A percentile compares a stretch with the other conserved stretches of the same genome.
These are phyloP conservation scores for Bimastos eiseni DNA, from an alignment of 2,888 invertebrate species.

Conservation along the genomic window DNA sequence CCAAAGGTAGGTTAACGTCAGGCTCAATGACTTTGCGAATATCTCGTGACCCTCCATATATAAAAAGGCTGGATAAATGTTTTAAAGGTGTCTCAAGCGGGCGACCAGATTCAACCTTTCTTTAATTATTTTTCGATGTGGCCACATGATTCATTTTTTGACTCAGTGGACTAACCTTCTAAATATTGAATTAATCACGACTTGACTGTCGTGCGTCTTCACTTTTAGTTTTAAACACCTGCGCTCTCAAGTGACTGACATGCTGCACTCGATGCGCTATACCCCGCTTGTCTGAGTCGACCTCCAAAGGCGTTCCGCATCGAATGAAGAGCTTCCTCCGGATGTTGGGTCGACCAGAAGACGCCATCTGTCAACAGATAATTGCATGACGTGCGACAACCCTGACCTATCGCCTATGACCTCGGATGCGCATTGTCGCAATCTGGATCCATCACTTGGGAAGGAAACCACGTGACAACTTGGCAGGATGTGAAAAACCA, in stretches of 20 bases:
- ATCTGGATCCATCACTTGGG: neutral
- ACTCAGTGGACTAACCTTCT: too few species aligned
- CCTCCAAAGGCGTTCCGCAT: neutral
- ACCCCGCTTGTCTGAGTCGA: too few species aligned
- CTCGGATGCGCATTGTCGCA: neutral
- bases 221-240: neutral
- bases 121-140: neutral
- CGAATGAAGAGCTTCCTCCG: neutral
- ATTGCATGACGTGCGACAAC: neutral
- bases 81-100: too few species aligned
- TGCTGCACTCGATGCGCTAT: too few species aligned
- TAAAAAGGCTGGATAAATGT: too few species aligned
- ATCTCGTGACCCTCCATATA: too few species aligned
- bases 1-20: too few species aligned
- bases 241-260: too few species aligned
- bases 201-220: neutral
- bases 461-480: neutral
- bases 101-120: neutral
- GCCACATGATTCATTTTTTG: neutral
- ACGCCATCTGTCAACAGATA: constrained; percentile 13
- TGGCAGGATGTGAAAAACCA: neutral
- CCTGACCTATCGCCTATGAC: neutral
- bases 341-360: neutral
- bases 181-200: too few species aligned
- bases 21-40: too few species aligned